Percentiles rank a stretch among this genome's conserved stretches.
These are phyloP conservation scores for Mormyrus lacerda DNA, from an alignment of 2,113 vertebrate species.

Conservation along the genomic window DNA sequence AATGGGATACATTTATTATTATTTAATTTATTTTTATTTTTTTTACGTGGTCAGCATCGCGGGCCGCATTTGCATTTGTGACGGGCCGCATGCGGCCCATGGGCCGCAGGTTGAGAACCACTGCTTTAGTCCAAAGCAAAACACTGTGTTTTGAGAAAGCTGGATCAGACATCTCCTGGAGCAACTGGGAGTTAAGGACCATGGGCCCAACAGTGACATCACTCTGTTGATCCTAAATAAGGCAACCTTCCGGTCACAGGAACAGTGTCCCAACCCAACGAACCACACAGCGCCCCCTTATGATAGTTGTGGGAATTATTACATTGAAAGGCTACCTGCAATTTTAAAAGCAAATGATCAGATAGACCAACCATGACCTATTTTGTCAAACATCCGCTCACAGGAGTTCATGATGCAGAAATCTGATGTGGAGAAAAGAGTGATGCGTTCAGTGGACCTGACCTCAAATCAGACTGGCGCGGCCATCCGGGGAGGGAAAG, in stretches of 20 bases:
- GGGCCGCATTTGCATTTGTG: no score
- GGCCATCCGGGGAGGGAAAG: conserved; percentile 26
- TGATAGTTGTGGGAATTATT: neutral
- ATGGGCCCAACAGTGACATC: neutral
- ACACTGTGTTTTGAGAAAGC: neutral
- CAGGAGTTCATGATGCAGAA: conserved; percentile 67
- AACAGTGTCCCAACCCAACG: neutral
- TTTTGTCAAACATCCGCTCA: neutral
- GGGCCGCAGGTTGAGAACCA: no score
- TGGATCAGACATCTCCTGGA: neutral
- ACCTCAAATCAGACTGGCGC: conserved; percentile 25
- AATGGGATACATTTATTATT: no score
- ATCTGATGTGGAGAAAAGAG: conserved; percentile 44
- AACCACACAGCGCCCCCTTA: neutral
- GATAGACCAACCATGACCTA: neutral
- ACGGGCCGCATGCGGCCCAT: no score
- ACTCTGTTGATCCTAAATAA: neutral
- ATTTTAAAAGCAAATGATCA: neutral
- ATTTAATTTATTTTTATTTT: no score
- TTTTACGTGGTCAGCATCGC: no score
- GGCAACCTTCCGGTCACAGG: neutral
- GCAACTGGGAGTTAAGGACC: neutral
- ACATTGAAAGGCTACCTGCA: neutral
- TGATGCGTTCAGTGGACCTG: conserved; percentile 33
- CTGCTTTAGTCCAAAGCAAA: neutral